Evolutionary conservation across 2,113 vertebrate genomes (phyloP).

Genomic region (Caranx melampygus): DNA sequence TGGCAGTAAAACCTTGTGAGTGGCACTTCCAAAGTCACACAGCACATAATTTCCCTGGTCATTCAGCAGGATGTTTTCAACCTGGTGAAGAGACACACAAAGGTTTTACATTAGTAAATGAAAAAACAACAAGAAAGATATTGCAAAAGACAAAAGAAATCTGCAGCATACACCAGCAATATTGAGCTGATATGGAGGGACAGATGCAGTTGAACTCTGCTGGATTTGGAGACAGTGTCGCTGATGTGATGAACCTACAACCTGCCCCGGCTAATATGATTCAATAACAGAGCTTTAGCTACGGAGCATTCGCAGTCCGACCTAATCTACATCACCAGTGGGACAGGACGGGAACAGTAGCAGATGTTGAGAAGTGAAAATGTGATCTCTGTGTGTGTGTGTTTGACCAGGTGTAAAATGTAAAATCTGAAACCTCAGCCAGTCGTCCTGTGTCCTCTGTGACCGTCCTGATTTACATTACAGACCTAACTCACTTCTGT

Average conservation of each 20-base stretch:
- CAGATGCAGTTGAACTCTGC: no score
- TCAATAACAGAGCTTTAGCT: not conserved
- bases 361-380: not conserved
- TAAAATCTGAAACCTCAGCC: not conserved
- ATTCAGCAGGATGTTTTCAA: constrained; percentile 96
- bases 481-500: not conserved
- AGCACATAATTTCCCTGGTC: constrained; percentile 95
- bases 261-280: not conserved
- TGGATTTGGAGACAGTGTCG: not conserved
- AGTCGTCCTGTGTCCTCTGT: not conserved
- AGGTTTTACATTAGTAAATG: not conserved
- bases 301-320: not conserved
- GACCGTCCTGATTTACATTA: not conserved
- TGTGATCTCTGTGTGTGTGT: not conserved
- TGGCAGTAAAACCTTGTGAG: constrained; percentile 92
- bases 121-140: not conserved
- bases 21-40: constrained; percentile 98
- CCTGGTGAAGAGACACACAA: constrained; percentile 77
- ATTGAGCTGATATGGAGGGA: no score
- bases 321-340: no score
- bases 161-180: no score
- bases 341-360: not conserved
- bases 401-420: not conserved
- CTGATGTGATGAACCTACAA: not conserved
- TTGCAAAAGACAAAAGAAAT: not conserved